Evolutionary conservation across 1,140 invertebrate species (phyloP).

Genomic region (Drosophila prosaltans): DNA sequence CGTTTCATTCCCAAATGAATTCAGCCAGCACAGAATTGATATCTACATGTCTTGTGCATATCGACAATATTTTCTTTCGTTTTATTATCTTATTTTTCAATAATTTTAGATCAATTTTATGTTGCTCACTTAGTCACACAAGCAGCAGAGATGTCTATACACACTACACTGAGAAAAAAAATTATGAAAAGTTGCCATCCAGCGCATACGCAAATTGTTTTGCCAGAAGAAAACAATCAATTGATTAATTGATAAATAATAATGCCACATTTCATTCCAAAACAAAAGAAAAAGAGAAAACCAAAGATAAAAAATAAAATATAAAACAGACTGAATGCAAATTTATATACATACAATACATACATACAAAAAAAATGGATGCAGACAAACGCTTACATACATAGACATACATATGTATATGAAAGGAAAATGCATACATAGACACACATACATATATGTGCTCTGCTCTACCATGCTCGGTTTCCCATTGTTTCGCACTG

Average conservation of each 20-base stretch:
- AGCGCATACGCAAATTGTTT: conserved; percentile 76
- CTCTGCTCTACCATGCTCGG: no score
- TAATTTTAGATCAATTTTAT: background rate
- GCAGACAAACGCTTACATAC: conserved; percentile 24
- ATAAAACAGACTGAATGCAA: conserved; percentile 59
- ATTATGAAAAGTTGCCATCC: conserved; percentile 79
- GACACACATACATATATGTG: conserved; percentile 37
- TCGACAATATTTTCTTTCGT: conserved; percentile 1
- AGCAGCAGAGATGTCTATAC: conserved; percentile 38
- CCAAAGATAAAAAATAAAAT: conserved; percentile 58
- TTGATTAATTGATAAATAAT: conserved; percentile 29
- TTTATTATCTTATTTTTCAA: background rate
- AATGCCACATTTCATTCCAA: conserved; percentile 29
- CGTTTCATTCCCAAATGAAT: background rate
- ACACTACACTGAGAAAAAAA: conserved; percentile 33
- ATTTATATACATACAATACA: conserved; percentile 60
- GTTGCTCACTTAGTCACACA: conserved; percentile 14
- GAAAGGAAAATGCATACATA: no score
- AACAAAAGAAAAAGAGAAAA: conserved; percentile 62
- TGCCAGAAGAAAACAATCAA: conserved; percentile 43
- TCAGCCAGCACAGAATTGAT: background rate
- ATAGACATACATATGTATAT: conserved; percentile 54
- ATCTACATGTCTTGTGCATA: background rate
- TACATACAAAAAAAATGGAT: conserved; percentile 39
- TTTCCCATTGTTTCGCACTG: background rate